phyloP scores from a whole-genome alignment of 2,797 vertebrate genomes.

The Phoeniculus purpureus region DNA sequence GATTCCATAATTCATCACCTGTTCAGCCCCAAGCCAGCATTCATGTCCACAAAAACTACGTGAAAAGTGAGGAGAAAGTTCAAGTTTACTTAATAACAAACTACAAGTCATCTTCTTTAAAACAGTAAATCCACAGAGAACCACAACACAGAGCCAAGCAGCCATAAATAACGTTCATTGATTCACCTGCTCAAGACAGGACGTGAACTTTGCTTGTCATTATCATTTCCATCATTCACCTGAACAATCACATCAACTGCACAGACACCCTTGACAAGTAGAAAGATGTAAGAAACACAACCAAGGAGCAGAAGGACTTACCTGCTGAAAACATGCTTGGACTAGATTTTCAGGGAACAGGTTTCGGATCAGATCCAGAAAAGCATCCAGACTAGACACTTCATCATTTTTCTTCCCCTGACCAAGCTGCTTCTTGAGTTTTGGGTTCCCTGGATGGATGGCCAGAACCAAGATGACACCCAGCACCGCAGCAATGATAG shows the following conservation, averaged over 20 bases:
- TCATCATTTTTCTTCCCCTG: conserved; percentile 93
- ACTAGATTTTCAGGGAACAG: conserved; percentile 98
- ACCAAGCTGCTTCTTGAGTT: conserved; percentile 93
- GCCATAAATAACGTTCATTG: not conserved
- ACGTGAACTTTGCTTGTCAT: not conserved
- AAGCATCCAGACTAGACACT: conserved; percentile 96
- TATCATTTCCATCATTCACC: not conserved
- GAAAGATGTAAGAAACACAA: not conserved
- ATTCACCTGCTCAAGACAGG: not conserved
- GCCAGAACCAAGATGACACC: conserved; percentile 96
- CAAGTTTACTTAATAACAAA: not conserved
- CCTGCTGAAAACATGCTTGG: conserved; percentile 99
- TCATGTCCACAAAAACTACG: not conserved
- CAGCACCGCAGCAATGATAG: conserved; percentile 94
- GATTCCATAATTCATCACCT: not conserved
- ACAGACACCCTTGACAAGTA: not conserved
- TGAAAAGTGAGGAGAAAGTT: not conserved
- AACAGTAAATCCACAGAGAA: not conserved
- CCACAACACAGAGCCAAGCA: not conserved
- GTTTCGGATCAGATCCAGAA: conserved; percentile 96
- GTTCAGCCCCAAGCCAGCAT: not conserved
- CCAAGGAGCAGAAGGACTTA: conserved; percentile 63
- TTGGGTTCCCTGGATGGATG: conserved; percentile 97
- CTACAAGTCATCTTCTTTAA: not conserved
- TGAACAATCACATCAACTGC: not conserved